Evolutionary conservation across 2,113 vertebrate species (phyloP).

Genomic region (Egretta garzetta): DNA sequence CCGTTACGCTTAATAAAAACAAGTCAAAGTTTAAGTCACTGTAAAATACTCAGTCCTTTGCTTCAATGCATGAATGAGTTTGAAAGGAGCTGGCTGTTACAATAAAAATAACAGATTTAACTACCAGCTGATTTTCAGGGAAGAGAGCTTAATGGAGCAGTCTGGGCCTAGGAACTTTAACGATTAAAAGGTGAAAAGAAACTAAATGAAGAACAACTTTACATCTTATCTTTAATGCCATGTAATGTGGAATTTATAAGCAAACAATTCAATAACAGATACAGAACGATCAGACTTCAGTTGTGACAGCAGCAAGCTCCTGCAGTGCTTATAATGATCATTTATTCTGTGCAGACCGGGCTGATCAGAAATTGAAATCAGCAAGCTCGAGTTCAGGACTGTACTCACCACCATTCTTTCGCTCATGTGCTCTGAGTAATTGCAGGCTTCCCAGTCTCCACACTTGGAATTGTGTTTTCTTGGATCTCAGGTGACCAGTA

Average conservation of each 20-base stretch:
- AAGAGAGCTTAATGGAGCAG: background rate
- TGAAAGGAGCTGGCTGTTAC: background rate
- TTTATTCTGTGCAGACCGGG: background rate
- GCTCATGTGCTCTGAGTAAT: background rate
- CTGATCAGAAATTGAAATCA: conserved; percentile 6
- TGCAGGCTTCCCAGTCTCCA: background rate
- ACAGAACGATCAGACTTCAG: conserved; percentile 14
- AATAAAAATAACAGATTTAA: background rate
- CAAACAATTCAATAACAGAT: background rate
- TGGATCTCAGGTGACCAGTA: background rate
- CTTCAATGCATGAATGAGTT: background rate
- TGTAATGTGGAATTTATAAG: background rate
- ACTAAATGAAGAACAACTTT: background rate
- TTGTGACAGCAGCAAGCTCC: background rate
- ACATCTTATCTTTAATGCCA: background rate
- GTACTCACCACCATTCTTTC: background rate
- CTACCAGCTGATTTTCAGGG: background rate
- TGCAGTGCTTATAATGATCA: background rate
- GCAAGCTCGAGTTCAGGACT: background rate
- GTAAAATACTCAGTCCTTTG: background rate
- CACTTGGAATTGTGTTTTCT: background rate
- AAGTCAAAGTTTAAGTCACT: background rate
- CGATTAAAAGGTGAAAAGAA: background rate
- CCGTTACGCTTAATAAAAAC: background rate
- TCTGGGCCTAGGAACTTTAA: background rate